phyloP scores from a whole-genome alignment of 2,888 invertebrate species.

The Noctuana brunneofusca region DNA sequence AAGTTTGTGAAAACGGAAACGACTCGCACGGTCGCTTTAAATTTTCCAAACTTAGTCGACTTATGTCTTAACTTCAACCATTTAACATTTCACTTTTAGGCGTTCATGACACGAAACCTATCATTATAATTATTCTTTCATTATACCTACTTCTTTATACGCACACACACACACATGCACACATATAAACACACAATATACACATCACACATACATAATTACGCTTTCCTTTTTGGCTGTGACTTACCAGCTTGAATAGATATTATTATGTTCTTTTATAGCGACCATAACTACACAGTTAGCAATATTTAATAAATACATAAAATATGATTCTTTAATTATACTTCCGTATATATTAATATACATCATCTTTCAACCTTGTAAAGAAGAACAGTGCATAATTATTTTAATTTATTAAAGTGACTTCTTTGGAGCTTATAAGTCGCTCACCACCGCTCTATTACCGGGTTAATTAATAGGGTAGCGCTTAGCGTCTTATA shows the following conservation, averaged over 20 bases:
- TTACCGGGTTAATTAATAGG: constrained; percentile 19
- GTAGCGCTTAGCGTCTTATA: constrained; percentile 24
- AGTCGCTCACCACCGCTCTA: constrained; percentile 19
- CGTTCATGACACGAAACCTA: neutral
- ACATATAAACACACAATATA: too few relatives aligned
- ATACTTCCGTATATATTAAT: neutral
- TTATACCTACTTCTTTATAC: too few relatives aligned
- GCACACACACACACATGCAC: too few relatives aligned
- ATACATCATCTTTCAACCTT: neutral
- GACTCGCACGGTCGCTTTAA: constrained; percentile 16
- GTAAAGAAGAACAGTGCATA: neutral
- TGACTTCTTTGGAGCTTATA: constrained; percentile 9
- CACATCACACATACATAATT: too few relatives aligned
- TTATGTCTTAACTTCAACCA: constrained; percentile 14
- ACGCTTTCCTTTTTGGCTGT: too few relatives aligned
- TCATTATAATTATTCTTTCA: neutral
- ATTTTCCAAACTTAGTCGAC: constrained; percentile 13
- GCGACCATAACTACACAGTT: neutral
- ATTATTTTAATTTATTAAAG: constrained; percentile 22
- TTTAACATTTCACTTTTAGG: constrained; percentile 7
- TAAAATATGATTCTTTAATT: neutral
- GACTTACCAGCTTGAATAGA: too few relatives aligned
- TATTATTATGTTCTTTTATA: too few relatives aligned
- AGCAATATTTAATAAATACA: neutral
- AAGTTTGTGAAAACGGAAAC: constrained; percentile 21